Base-by-base conservation (phyloP, 1,140 invertebrate genomes). In the Palaemon carinicauda region DNA sequence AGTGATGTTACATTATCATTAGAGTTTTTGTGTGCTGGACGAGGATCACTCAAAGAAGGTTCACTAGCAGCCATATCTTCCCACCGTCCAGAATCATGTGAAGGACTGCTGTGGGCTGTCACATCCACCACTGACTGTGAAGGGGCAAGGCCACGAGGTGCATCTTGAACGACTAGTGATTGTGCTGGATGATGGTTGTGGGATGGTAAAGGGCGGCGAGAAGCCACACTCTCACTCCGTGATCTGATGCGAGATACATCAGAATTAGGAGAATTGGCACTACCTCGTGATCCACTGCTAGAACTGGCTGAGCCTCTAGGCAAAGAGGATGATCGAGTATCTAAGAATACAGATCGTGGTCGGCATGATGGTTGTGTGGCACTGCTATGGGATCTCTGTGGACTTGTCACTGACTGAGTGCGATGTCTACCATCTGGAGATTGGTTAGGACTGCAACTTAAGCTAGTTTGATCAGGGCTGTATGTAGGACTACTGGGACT, bases 111-210 rank as follows among this genome's bases (percentile, higher is more conserved):
- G 5, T 52, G 31, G 14, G 73, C 52, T 24, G 80, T 78, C 41
- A 89, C 73, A 79, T 87, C 80, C n/a, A 82, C 56, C 19, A 89
- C 88, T 19, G 88, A 89, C 12, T 79, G 79, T 29, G 88, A 80
- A 21, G 88, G 78, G n/a, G 85, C 65, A 15, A 89, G 51, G 12
- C 41, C 19, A 17, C 82, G 78, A 17, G 78, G 41, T n/a, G 33
- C 77, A 33, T 80, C 51, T 77, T 84, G 78, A n/a, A 65, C 75
- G 54, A 74, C 71, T 71, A 51, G 83, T 31, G 75, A 17, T 52
- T 73, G 69, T 31, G 50, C 50, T 10, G 69, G 33, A 19, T 54
- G 52, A 54, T 80, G 78, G 41, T 17, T 82, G 24, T 82, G 81
- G 24, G 81, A 33, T 24, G 65, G 80, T 7, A 80, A 51, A 3